Base-by-base conservation (phyloP, 2,113 vertebrate species). In the Aythya baeri region DNA sequence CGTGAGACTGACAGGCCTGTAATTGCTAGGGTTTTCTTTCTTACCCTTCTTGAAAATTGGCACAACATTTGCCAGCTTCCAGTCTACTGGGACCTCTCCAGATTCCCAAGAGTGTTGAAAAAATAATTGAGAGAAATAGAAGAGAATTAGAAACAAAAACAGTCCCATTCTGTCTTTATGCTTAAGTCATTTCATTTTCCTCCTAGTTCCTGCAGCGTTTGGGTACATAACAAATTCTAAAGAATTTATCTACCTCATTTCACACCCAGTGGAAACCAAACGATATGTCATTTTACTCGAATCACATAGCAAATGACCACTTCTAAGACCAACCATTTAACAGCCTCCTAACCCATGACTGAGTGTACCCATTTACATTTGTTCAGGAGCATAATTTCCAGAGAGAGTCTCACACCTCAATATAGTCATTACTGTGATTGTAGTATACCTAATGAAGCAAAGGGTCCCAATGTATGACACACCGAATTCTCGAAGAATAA, bases 361-460 rank as follows among this genome's bases (percentile, higher is more conserved):
- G 43, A 14, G 36, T 54, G 10, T 17, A 32, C 1, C 7, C 0
- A 0, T 6, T 41, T 1, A 23, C 0, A 6, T 17, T 41, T 71
- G 21, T 4, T 58, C 31, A 63, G 36, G 32, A 81, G 17, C 66
- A 77, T 12, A 17, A 1, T 11, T 50, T 49, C 32, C 26, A 46
- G 44, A 50, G 5, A 13, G 31, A 49, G 67, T 49, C 67, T 34
- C n/a, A n/a, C 21, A n/a, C 21, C 13, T 52, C 26, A 6, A 29
- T 20, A 34, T 1, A 52, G 36, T 38, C 1, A 0, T 3, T 18
- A 4, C 1, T 0, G 2, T 17, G 20, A 62, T 52, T 41, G 50
- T 32, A 70, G 13, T 22, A 29, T 9, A 13, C 1, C 17, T 63
- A 2, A 66, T 34, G 41, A 26, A 83, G 22, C 46, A 50, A 61